Base-by-base conservation (phyloP, 1,140 invertebrate species). In the Drosophila miranda region DNA sequence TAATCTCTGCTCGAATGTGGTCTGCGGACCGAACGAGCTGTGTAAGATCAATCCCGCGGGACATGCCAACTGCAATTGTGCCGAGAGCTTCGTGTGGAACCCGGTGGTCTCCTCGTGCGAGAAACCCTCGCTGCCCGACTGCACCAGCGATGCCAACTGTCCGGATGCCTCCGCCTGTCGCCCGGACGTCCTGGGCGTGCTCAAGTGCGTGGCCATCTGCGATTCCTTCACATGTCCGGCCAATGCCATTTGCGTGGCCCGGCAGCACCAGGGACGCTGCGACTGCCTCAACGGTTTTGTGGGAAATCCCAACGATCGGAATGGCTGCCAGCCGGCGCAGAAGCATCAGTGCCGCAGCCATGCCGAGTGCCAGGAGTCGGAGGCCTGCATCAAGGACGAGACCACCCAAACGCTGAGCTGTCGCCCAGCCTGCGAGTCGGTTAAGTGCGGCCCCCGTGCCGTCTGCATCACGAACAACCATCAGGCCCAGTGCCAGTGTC, bases 391-490 rank as follows among this genome's bases (percentile, higher is more conserved):
- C 82, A 91, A 74, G 74, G 75, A 91, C 48, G 91, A 91, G 41
- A 69, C 84, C 30, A 71, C 90, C 5, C 90, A 91, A 56, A 71
- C 89, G 34, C 91, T 92, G 11, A 93, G 92, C 71, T 98, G 97
- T 89, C 91, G 94, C 54, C 92, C 95, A 1, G 96, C 96, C 52
- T 98, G 97, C 89, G 93, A 95, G 53, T 92, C 93, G 14, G 83
- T 95, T 2, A 92, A 92, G 42, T 98, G 97, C 90, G 97, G 97
- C 6, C 96, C 96, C 1, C 95, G 95, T 71, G 96, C 97, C 16
- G 92, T 97, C 11, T 97, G 96, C 79, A 93, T 97, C 13, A 95
- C 96, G 2, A 96, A 97, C 72, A 97, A 97, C 90, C 97, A 98
- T 87, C 95, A 95, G 4, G 95, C 96, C 0, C 95, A 96, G 88